These are phyloP conservation scores for Poecilia gillii DNA, from an alignment of 2,797 vertebrate genomes.

Conservation along the genomic window DNA sequence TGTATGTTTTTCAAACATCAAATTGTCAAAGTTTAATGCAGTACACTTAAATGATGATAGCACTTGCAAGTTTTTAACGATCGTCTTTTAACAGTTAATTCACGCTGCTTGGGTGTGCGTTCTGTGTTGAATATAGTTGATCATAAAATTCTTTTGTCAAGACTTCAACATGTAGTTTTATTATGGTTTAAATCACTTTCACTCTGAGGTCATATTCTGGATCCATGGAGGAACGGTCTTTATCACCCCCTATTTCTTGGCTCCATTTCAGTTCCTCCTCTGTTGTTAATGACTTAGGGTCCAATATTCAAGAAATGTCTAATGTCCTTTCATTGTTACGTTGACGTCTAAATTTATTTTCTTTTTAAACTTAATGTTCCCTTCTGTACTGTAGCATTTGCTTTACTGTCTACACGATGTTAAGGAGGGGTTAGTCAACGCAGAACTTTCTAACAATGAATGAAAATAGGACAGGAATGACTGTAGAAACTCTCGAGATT, in stretches of 20 bases:
- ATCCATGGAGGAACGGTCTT: background rate
- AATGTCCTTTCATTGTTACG: background rate
- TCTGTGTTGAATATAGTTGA: background rate
- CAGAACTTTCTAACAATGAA: background rate
- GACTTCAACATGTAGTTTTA: background rate
- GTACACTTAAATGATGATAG: slow-evolving; percentile 58
- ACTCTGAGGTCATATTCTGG: background rate
- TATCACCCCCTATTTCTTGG: background rate
- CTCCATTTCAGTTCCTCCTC: background rate
- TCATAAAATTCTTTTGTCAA: background rate
- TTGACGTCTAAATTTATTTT: background rate
- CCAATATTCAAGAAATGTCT: background rate
- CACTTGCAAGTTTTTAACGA: background rate
- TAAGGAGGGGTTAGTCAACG: background rate
- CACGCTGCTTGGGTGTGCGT: background rate
- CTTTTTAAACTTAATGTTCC: background rate
- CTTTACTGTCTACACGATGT: background rate
- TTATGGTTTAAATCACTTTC: background rate
- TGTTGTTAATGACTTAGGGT: background rate
- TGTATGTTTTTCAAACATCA: background rate
- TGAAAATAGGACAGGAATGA: background rate
- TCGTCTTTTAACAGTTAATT: background rate
- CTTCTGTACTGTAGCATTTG: background rate
- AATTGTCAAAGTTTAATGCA: slow-evolving; percentile 31
- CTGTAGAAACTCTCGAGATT: background rate